Percentiles rank a stretch among this genome's conserved stretches.
These are phyloP conservation scores for Amazona vittata DNA, from an alignment of 2,113 vertebrate species.

Conservation along the genomic window DNA sequence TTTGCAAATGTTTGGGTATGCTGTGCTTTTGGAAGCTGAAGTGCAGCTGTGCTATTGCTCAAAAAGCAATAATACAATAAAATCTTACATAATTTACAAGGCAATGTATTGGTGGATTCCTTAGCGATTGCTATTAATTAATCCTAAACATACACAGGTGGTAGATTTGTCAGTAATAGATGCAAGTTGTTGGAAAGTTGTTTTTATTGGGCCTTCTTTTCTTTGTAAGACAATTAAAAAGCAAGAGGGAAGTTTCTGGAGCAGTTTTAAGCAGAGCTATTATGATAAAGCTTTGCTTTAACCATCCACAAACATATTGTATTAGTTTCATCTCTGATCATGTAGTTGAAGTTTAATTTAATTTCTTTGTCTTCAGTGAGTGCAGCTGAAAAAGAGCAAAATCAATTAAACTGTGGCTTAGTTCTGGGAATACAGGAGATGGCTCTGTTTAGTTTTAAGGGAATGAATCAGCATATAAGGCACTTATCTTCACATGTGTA, in stretches of 20 bases:
- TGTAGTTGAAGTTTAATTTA: neutral
- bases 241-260: neutral
- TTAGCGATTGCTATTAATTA: neutral
- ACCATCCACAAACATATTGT: neutral
- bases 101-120: neutral
- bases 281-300: neutral
- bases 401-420: neutral
- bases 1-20: neutral
- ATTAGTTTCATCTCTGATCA: neutral
- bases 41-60: neutral
- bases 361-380: neutral
- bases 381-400: slow-evolving; percentile 22
- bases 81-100: neutral
- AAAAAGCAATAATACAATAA: neutral
- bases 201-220: neutral
- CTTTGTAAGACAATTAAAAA: neutral
- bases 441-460: neutral
- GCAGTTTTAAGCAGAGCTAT: neutral
- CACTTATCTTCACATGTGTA: neutral
- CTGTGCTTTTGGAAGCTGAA: neutral
- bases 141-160: neutral
- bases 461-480: neutral
- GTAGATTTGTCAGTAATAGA: neutral
- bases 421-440: slow-evolving; percentile 8
- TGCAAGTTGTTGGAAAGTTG: neutral